These are phyloP conservation scores for Diogma glabrata DNA, from an alignment of 2,888 invertebrate genomes.

Conservation along the genomic window DNA sequence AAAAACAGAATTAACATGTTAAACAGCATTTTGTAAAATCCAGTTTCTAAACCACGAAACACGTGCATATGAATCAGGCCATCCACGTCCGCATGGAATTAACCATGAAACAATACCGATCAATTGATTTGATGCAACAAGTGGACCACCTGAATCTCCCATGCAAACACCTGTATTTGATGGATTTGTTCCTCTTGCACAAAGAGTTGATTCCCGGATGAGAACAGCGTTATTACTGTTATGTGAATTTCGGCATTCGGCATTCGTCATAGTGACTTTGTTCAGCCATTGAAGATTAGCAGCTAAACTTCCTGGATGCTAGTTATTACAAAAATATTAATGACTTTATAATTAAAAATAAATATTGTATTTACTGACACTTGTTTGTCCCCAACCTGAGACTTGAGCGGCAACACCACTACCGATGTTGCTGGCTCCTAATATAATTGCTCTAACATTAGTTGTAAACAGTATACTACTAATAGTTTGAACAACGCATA, in stretches of 20 bases:
- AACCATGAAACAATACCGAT: constrained; percentile 35
- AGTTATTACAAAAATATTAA: not conserved
- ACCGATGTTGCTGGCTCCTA: constrained; percentile 5
- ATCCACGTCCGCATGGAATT: constrained; percentile 32
- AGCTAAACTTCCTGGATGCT: constrained; percentile 12
- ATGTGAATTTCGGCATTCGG: constrained; percentile 9
- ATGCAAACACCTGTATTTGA: constrained; percentile 25
- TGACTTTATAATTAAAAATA: no score
- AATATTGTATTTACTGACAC: no score
- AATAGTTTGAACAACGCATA: constrained; percentile 11
- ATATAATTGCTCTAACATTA: constrained; percentile 5
- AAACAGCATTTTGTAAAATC: no score
- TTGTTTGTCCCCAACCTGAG: constrained; percentile 16
- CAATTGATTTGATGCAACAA: constrained; percentile 30
- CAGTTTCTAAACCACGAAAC: constrained; percentile 21
- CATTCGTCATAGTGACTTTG: constrained; percentile 10
- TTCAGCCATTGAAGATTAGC: constrained; percentile 9
- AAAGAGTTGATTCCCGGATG: constrained; percentile 17
- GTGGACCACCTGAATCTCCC: constrained; percentile 33
- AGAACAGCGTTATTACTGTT: constrained; percentile 30
- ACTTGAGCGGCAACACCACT: constrained; percentile 9
- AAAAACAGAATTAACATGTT: no score
- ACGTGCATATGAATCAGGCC: constrained; percentile 33
- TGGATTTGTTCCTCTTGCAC: not conserved
- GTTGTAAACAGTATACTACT: constrained; percentile 6